These are phyloP conservation scores for Athrips mouffetella DNA, from an alignment of 2,888 invertebrate species.

Conservation along the genomic window DNA sequence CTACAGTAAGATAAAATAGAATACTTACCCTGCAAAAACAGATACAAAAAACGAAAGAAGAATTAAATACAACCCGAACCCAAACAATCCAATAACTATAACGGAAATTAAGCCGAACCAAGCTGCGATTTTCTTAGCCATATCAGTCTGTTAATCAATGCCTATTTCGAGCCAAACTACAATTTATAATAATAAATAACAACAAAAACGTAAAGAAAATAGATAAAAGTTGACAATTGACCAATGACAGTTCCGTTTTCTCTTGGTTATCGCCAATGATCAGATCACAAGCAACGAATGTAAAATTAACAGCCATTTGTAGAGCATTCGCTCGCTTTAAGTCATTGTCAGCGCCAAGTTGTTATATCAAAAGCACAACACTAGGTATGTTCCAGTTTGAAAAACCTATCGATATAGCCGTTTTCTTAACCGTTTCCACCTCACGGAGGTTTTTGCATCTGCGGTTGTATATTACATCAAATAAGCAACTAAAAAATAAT, in stretches of 20 bases:
- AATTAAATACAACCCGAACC: slow-evolving; percentile 60
- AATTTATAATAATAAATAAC: slow-evolving; percentile 35
- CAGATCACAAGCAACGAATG: too few relatives aligned
- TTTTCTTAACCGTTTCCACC: too few relatives aligned
- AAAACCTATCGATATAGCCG: not conserved
- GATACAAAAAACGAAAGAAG: slow-evolving; percentile 57
- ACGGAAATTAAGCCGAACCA: slow-evolving; percentile 67
- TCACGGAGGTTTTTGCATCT: too few relatives aligned
- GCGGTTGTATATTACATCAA: too few relatives aligned
- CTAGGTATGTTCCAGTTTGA: not conserved
- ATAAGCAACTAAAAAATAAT: too few relatives aligned
- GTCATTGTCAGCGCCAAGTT: not conserved
- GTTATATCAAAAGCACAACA: not conserved
- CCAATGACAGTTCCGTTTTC: not conserved
- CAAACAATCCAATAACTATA: slow-evolving; percentile 60
- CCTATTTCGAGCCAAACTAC: slow-evolving; percentile 24
- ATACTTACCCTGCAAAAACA: slow-evolving; percentile 66
- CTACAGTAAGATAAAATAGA: slow-evolving; percentile 17
- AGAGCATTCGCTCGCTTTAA: not conserved
- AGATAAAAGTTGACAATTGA: slow-evolving; percentile 23
- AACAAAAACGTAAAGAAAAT: slow-evolving; percentile 24
- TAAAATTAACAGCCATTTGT: too few relatives aligned
- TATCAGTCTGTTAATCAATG: slow-evolving; percentile 27
- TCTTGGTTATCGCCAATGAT: too few relatives aligned
- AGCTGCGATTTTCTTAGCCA: slow-evolving; percentile 49